phyloP scores from a whole-genome alignment of 2,797 vertebrate species.

The Microcaecilia unicolor region DNA sequence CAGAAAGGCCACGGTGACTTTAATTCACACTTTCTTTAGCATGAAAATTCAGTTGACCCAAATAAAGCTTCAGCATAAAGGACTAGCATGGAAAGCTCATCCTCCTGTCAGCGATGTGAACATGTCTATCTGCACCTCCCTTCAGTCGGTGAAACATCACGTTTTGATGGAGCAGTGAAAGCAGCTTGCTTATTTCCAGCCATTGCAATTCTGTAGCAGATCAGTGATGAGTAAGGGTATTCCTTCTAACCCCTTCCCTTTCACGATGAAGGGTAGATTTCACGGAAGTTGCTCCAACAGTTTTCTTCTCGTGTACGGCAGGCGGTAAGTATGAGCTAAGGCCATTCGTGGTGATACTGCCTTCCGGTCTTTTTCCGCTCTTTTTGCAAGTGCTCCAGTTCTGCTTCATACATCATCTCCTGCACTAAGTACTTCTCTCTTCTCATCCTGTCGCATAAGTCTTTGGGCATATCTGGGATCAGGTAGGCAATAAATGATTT shows the following conservation, averaged over 20 bases:
- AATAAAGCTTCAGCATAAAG: slow-evolving; percentile 25
- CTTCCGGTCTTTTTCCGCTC: slow-evolving; percentile 89
- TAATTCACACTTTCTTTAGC: slow-evolving; percentile 22
- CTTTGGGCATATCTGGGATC: slow-evolving; percentile 96
- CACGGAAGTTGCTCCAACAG: too few relatives aligned
- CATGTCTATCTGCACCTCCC: slow-evolving; percentile 8
- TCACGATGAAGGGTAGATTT: too few relatives aligned
- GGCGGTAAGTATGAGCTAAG: slow-evolving; percentile 71
- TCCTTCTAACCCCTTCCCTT: too few relatives aligned
- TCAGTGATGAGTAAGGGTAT: too few relatives aligned
- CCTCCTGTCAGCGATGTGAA: slow-evolving; percentile 19
- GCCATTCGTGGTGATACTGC: slow-evolving; percentile 96
- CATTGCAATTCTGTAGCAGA: too few relatives aligned
- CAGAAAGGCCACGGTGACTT: slow-evolving; percentile 33
- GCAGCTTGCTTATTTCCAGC: too few relatives aligned
- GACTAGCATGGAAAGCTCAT: slow-evolving; percentile 2
- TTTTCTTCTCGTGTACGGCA: too few relatives aligned
- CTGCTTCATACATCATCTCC: slow-evolving; percentile 97
- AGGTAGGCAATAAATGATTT: slow-evolving; percentile 98
- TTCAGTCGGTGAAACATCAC: too few relatives aligned
- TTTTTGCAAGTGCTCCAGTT: slow-evolving; percentile 91
- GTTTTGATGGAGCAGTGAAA: too few relatives aligned
- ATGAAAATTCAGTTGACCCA: slow-evolving; percentile 21
- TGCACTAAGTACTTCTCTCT: slow-evolving; percentile 97
- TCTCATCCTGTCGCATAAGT: slow-evolving; percentile 89